phyloP scores from a whole-genome alignment of 1,140 invertebrate species.

The Brachionus calyciflorus region DNA sequence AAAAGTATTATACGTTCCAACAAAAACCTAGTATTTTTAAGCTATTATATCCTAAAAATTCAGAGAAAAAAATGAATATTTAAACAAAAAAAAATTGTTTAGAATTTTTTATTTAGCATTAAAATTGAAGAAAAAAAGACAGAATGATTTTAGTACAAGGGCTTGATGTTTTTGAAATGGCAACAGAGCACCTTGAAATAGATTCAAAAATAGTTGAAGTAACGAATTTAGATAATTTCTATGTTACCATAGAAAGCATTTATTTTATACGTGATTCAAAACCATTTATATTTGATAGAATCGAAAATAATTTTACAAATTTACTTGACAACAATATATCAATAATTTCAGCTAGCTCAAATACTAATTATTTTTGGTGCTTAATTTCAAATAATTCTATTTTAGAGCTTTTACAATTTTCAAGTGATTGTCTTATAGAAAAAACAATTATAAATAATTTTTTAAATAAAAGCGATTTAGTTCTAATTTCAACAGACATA shows the following conservation, averaged over 20 bases:
- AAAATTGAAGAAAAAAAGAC: background rate
- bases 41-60: too few relatives aligned
- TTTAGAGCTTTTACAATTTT: background rate
- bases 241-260: conserved; percentile 7
- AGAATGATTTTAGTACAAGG: conserved; percentile 1
- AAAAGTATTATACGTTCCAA: too few relatives aligned
- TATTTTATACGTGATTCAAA: background rate
- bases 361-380: conserved; percentile 44
- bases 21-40: too few relatives aligned
- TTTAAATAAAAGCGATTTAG: background rate
- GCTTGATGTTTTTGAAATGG: background rate
- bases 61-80: too few relatives aligned
- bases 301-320: background rate
- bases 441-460: background rate
- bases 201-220: background rate
- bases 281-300: background rate
- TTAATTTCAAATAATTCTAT: background rate
- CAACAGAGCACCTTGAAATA: background rate
- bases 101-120: background rate
- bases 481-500: conserved; percentile 28
- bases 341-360: background rate
- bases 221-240: background rate
- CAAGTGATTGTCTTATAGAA: background rate
- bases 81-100: too few relatives aligned
- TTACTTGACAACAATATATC: background rate